Evolutionary conservation across 2,113 vertebrate genomes (phyloP).

Genomic region (Gavialis gangeticus): DNA sequence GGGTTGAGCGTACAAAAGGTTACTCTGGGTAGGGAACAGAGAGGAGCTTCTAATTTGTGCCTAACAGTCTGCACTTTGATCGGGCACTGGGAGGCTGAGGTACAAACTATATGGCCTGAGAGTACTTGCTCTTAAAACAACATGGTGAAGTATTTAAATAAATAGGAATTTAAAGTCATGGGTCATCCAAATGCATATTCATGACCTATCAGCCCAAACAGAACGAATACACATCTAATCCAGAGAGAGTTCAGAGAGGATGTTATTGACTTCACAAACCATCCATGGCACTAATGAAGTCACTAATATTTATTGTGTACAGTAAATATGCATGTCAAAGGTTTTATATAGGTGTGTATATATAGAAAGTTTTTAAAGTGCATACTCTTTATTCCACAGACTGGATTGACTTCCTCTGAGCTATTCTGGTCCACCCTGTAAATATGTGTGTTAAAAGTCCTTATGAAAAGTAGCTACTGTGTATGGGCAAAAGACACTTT

Average conservation of each 20-base stretch:
- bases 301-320: constrained; percentile 8
- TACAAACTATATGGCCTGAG: not conserved
- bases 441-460: constrained; percentile 38
- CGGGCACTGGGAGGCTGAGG: not conserved
- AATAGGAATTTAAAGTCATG: not conserved
- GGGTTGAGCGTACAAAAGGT: not conserved
- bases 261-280: not conserved
- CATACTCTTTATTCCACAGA: constrained; percentile 46
- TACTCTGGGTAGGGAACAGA: accelerated
- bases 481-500: constrained; percentile 45
- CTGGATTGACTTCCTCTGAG: constrained; percentile 53
- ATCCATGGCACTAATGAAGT: not conserved
- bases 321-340: constrained; percentile 16
- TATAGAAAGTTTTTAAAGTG: constrained; percentile 33
- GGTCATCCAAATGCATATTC: not conserved
- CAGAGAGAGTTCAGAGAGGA: not conserved
- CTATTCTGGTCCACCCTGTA: constrained; percentile 60
- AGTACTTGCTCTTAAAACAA: constrained; percentile 9
- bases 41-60: not conserved
- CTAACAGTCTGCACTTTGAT: constrained; percentile 13
- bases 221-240: not conserved
- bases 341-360: constrained; percentile 42
- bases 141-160: not conserved
- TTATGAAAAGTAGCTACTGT: constrained; percentile 47
- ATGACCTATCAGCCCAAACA: not conserved